Conservation (phyloP, 1,140 invertebrate species). For the Stenopsyche tienmushanensis region DNA sequence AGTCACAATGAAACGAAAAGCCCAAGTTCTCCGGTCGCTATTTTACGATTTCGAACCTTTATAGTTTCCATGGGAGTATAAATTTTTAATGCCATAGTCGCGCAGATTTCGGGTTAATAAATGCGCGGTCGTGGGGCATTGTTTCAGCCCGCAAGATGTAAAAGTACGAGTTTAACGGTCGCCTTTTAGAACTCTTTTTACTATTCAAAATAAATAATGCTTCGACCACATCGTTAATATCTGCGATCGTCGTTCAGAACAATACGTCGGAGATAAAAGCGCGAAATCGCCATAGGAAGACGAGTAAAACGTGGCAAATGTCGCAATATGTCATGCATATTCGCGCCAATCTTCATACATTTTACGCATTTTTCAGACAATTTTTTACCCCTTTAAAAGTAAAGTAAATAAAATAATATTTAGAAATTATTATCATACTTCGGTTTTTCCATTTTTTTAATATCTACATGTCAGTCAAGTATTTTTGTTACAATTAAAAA, state of each 20-base stretch:
- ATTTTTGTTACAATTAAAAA: too few species aligned
- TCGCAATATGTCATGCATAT: too few species aligned
- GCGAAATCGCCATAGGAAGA: background rate
- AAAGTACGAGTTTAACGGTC: slow-evolving; percentile 33
- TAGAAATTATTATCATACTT: too few species aligned
- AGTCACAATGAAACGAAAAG: too few species aligned
- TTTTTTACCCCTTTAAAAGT: too few species aligned
- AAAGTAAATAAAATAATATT: too few species aligned
- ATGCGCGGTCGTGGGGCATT: slow-evolving; percentile 22
- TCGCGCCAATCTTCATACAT: too few species aligned
- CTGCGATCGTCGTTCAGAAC: slow-evolving; percentile 33
- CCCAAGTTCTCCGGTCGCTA: too few species aligned
- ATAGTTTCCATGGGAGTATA: slow-evolving; percentile 17
- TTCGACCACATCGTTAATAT: slow-evolving; percentile 38
- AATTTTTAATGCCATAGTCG: slow-evolving; percentile 30
- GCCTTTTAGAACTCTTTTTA: slow-evolving; percentile 35
- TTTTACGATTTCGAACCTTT: slow-evolving; percentile 31
- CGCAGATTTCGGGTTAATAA: slow-evolving; percentile 34
- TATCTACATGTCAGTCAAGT: too few species aligned
- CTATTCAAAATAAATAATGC: slow-evolving; percentile 39
- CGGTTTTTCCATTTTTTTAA: too few species aligned
- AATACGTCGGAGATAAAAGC: slow-evolving; percentile 35
- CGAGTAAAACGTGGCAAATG: too few species aligned
- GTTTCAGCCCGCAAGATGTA: slow-evolving; percentile 35
- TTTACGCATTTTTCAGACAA: too few species aligned